Conservation (phyloP, 2,113 vertebrate species). For the Alethe castanea region DNA sequence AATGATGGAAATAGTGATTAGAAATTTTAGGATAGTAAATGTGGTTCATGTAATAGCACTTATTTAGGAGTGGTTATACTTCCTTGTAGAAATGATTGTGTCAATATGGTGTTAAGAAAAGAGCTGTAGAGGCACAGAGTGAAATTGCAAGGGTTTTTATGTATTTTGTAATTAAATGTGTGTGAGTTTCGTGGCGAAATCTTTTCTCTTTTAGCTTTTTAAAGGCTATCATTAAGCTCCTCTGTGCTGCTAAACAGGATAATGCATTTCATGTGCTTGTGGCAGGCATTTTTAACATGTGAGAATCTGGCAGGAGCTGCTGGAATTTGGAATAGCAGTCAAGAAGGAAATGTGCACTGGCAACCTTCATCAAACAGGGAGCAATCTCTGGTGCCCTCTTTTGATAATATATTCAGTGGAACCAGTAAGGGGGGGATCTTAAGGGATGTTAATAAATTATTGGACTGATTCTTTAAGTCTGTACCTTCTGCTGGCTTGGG, state of each 20-base stretch:
- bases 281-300: neutral
- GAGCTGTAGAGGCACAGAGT: neutral
- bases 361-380: neutral
- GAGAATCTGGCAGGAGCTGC: neutral
- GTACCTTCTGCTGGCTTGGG: neutral
- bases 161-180: neutral
- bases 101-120: neutral
- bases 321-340: neutral
- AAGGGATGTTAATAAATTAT: neutral
- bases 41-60: neutral
- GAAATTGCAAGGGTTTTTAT: neutral
- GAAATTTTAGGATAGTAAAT: neutral
- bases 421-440: neutral
- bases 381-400: neutral
- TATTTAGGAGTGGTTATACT: neutral
- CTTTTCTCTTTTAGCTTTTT: neutral
- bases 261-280: neutral
- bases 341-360: neutral
- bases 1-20: neutral
- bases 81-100: neutral
- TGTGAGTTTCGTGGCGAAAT: neutral
- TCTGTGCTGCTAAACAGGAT: neutral
- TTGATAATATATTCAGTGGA: neutral
- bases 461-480: neutral
- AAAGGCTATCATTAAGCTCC: neutral